Base-by-base conservation (phyloP, 1,140 invertebrate species). In the Onthophagus taurus region DNA sequence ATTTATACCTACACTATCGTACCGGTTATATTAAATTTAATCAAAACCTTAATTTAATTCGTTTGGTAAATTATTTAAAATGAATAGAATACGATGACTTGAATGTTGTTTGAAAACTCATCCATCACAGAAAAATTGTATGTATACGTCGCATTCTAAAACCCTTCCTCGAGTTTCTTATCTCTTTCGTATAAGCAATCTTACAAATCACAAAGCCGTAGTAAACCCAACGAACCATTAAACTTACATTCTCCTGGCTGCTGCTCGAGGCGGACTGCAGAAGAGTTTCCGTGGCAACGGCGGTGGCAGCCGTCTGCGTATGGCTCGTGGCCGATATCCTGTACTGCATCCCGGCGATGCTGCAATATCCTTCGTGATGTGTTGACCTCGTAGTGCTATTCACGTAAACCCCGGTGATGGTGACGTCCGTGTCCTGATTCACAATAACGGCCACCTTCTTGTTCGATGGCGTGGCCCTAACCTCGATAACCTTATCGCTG, bases 381-480 rank as follows among this genome's bases (percentile, higher is more conserved):
- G 75, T 84, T 31, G 70, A 85, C 61, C 67, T 72, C 45, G 77
- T 86, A 65, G 78, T 80, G 44, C 72, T 72, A 61, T 82, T 82
- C 29, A 82, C 78, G 57, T 82, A 83, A 37, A 88, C 83, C 16
- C 83, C 83, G 1, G 85, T 88, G 44, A 88, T 87, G 31, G 85
- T 89, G 1, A 89, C 83, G 52, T 88, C 85, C 0, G 85, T 85
- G 51, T 88, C 85, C 61, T 87, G 83, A 57, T 83, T 83, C 6
- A 87, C 72, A 52, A 87, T 83, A 12, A 81, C 74, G 57, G 74
- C 65, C 21, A 74, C 68, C 68, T 82, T 72, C 54, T 75, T 75
- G 18, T 71, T 72, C 17, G 35, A n/a, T 26, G 70, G 63, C 12
- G 71, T 66, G 4, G 69, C 57, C 16, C 67, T 58, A 24, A 68